A percentile compares a stretch with the other conserved stretches of the same genome.
Conservation (phyloP, 2,797 vertebrate species). For the Sebastes kiyomatsui region DNA sequence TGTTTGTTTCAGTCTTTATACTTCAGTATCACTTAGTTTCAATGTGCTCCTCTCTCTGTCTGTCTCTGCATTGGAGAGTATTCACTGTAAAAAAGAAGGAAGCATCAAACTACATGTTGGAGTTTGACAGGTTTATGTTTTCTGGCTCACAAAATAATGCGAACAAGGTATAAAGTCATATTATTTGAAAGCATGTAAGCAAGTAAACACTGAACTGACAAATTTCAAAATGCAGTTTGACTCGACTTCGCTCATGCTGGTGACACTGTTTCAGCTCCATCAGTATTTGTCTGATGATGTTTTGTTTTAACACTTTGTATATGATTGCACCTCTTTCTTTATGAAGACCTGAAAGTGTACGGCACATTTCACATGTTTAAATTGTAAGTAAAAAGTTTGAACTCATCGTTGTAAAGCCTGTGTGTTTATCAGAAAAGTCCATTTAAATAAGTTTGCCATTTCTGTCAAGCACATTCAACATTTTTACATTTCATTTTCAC, state of each 20-base stretch:
- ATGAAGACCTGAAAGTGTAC: constrained; percentile 33
- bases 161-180: background rate
- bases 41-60: background rate
- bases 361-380: constrained; percentile 37
- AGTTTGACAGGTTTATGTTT: background rate
- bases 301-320: constrained; percentile 21
- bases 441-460: background rate
- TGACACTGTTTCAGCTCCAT: background rate
- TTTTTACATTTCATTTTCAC: background rate
- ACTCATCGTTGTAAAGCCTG: background rate
- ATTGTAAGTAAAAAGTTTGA: constrained; percentile 39
- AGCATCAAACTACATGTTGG: background rate
- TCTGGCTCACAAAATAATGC: background rate
- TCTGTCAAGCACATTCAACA: constrained; percentile 3
- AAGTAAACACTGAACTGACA: background rate
- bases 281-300: constrained; percentile 1
- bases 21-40: background rate
- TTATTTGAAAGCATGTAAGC: background rate
- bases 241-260: background rate
- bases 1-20: background rate
- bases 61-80: background rate
- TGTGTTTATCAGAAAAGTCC: background rate
- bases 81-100: background rate
- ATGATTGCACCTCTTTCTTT: background rate
- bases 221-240: background rate